Percentiles rank a stretch among this genome's conserved stretches.
Evolutionary conservation across 1,140 invertebrate genomes (phyloP).

Genomic region (Lanistes nyassanus): DNA sequence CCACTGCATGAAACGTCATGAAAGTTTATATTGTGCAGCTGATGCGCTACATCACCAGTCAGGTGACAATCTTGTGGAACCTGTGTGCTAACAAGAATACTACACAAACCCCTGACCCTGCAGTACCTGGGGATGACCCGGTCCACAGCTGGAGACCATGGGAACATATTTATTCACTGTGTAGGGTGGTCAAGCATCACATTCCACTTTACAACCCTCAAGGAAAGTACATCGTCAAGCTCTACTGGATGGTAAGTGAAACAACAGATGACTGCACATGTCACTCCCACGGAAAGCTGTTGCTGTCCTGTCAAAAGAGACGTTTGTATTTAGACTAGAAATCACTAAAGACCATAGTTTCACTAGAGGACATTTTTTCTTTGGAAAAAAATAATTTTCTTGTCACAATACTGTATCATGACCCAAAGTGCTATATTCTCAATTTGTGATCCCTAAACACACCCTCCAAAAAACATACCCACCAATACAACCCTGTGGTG

Average conservation of each 20-base stretch:
- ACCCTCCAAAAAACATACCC: too few species aligned
- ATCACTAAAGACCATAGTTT: too few species aligned
- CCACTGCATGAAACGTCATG: background rate
- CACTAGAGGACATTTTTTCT: too few species aligned
- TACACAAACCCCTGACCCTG: conserved; percentile 40
- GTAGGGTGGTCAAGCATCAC: conserved; percentile 65
- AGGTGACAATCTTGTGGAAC: conserved; percentile 64
- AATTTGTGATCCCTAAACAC: too few species aligned
- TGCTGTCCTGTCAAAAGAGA: too few species aligned
- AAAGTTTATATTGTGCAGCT: conserved; percentile 51
- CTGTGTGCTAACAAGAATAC: conserved; percentile 51
- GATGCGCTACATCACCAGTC: conserved; percentile 65
- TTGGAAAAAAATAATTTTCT: too few species aligned
- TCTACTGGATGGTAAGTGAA: conserved; percentile 67
- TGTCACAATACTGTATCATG: too few species aligned
- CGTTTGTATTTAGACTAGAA: too few species aligned
- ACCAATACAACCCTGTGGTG: too few species aligned
- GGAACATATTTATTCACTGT: conserved; percentile 67
- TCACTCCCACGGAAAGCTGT: too few species aligned
- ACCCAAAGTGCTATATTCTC: too few species aligned
- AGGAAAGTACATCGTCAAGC: conserved; percentile 66
- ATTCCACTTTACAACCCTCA: conserved; percentile 63
- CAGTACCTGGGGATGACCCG: conserved; percentile 40
- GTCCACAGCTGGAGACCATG: conserved; percentile 64
- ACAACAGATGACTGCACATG: background rate